Conservation (phyloP, 2,113 vertebrate species). For the Tenrec ecaudatus region DNA sequence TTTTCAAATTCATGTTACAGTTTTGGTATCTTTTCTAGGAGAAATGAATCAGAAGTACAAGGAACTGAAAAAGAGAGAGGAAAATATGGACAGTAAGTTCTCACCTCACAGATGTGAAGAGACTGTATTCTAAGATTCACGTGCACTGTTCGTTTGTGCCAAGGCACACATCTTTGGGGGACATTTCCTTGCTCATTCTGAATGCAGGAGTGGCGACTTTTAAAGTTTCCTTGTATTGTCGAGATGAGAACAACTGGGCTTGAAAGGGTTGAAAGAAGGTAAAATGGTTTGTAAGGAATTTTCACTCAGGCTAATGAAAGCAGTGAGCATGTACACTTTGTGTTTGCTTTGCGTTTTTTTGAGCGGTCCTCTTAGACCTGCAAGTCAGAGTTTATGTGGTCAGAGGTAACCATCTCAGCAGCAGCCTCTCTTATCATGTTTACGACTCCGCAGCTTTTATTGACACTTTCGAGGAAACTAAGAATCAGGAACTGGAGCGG, state of each 20-base stretch:
- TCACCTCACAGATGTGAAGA: constrained; percentile 31
- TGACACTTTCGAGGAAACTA: constrained; percentile 90
- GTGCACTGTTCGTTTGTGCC: constrained; percentile 21
- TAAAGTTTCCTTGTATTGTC: constrained; percentile 44
- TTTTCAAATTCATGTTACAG: constrained; percentile 62
- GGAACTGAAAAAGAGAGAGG: constrained; percentile 95
- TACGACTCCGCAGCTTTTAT: constrained; percentile 90
- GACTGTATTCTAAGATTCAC: neutral
- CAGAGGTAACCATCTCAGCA: neutral
- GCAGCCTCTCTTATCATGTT: constrained; percentile 52
- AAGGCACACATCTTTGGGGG: constrained; percentile 31
- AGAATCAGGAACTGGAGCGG: constrained; percentile 88
- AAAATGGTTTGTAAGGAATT: constrained; percentile 43
- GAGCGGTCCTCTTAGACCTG: neutral
- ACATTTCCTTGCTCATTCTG: neutral
- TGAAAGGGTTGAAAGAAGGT: constrained; percentile 54
- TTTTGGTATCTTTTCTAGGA: constrained; percentile 86
- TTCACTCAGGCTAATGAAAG: constrained; percentile 26
- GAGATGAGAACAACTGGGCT: neutral
- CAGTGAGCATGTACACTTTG: constrained; percentile 39
- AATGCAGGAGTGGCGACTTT: constrained; percentile 9
- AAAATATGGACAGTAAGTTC: constrained; percentile 95
- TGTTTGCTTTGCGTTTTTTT: constrained; percentile 59
- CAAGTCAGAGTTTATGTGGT: constrained; percentile 17
- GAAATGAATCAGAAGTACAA: constrained; percentile 96